A percentile compares a stretch with the other conserved stretches of the same genome.
phyloP scores from a whole-genome alignment of 1,140 invertebrate genomes.

The Tenebrio molitor region DNA sequence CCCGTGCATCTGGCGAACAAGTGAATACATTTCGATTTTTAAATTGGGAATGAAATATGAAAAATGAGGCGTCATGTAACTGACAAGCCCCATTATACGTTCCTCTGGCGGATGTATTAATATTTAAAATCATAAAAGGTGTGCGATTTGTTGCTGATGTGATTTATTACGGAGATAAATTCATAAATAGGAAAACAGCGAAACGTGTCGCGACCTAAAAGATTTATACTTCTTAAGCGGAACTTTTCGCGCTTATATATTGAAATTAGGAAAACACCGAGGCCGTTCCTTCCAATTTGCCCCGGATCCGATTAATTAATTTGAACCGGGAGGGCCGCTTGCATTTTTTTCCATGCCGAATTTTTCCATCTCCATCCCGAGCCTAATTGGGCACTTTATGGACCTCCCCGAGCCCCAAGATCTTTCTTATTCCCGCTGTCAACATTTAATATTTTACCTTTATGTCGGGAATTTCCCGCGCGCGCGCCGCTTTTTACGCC shows the following conservation, averaged over 20 bases:
- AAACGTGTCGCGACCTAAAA: constrained; percentile 30
- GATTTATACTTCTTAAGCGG: constrained; percentile 36
- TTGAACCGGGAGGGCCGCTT: constrained; percentile 7
- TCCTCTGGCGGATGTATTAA: constrained; percentile 5
- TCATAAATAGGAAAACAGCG: constrained; percentile 36
- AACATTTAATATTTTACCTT: constrained; percentile 32
- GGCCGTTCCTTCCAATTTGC: constrained; percentile 38
- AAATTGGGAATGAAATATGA: constrained; percentile 25
- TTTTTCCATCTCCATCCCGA: constrained; percentile 1
- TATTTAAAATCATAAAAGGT: constrained; percentile 35
- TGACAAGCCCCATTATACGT: constrained; percentile 27
- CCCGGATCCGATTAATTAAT: constrained; percentile 39
- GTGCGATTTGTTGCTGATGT: constrained; percentile 32
- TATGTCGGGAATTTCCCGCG: constrained; percentile 3
- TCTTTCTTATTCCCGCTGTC: constrained; percentile 18
- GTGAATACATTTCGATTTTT: constrained; percentile 3
- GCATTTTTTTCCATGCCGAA: neutral
- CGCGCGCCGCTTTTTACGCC: constrained; percentile 4
- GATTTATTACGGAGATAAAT: constrained; percentile 34
- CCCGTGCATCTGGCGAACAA: neutral
- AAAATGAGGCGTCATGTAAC: constrained; percentile 35
- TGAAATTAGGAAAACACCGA: constrained; percentile 29
- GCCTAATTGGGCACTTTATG: constrained; percentile 30
- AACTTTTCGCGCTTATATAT: constrained; percentile 33
- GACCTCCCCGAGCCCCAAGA: neutral